phyloP scores from a whole-genome alignment of 2,797 vertebrate species.

The Craterocephalus amniculus region DNA sequence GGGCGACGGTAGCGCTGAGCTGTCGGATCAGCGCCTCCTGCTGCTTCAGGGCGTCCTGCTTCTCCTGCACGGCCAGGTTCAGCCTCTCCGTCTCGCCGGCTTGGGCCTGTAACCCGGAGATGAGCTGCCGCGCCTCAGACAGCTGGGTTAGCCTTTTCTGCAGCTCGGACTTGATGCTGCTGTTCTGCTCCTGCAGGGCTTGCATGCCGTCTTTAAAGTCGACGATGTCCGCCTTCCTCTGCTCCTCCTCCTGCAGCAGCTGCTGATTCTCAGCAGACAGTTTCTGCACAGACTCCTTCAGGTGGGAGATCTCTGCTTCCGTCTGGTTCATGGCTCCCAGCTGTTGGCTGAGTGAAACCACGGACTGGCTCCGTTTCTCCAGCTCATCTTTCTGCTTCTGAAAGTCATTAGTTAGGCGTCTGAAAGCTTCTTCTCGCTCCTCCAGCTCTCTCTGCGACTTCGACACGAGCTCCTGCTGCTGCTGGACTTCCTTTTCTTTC shows the following conservation, averaged over 20 bases:
- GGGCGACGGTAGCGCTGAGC: constrained; percentile 65
- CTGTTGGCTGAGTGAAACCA: constrained; percentile 73
- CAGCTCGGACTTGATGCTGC: constrained; percentile 78
- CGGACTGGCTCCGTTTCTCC: constrained; percentile 74
- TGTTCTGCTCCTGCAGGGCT: constrained; percentile 77
- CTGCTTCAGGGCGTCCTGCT: constrained; percentile 74
- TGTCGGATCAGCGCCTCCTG: constrained; percentile 80
- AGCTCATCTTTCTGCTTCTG: constrained; percentile 78
- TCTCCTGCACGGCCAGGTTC: constrained; percentile 65
- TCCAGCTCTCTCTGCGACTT: constrained; percentile 75
- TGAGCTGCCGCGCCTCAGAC: constrained; percentile 71
- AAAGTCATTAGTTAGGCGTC: constrained; percentile 61
- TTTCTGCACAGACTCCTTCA: constrained; percentile 69
- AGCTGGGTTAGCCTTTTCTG: constrained; percentile 65
- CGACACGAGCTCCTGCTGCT: constrained; percentile 59
- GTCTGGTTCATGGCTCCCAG: constrained; percentile 76
- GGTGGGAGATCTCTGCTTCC: constrained; percentile 72
- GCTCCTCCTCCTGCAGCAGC: constrained; percentile 67
- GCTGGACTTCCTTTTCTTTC: constrained; percentile 78
- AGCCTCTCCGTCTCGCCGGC: constrained; percentile 76
- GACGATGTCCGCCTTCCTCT: constrained; percentile 47
- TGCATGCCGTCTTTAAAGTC: constrained; percentile 64
- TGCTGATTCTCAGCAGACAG: constrained; percentile 68
- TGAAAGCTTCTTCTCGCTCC: constrained; percentile 73
- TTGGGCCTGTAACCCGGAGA: constrained; percentile 67